A percentile compares a stretch with the other conserved stretches of the same genome.
phyloP scores from a whole-genome alignment of 1,140 invertebrate species.

The Trichonephila clavipes region DNA sequence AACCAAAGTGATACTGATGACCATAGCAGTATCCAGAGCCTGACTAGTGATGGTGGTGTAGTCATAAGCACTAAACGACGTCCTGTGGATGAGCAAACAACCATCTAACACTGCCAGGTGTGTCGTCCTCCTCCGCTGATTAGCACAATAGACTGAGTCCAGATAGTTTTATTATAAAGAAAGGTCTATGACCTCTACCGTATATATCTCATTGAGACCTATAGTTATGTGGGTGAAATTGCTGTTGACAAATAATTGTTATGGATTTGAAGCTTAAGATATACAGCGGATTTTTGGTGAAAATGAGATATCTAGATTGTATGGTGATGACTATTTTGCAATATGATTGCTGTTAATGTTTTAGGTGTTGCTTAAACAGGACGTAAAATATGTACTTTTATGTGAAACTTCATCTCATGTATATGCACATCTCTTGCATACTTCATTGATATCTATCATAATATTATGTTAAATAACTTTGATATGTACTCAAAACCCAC shows the following conservation, averaged over 20 bases:
- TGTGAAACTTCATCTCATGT: slow-evolving; percentile 38
- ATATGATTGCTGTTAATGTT: slow-evolving; percentile 70
- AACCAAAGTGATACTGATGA: slow-evolving; percentile 92
- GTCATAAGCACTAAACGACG: slow-evolving; percentile 87
- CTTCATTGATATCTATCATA: not conserved
- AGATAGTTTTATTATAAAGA: slow-evolving; percentile 74
- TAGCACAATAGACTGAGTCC: slow-evolving; percentile 77
- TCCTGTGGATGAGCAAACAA: slow-evolving; percentile 80
- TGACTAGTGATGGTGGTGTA: slow-evolving; percentile 89
- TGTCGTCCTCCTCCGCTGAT: slow-evolving; percentile 75
- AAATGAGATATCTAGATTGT: slow-evolving; percentile 71
- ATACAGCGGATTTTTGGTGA: slow-evolving; percentile 50
- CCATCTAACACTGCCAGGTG: slow-evolving; percentile 77
- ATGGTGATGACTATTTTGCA: slow-evolving; percentile 72
- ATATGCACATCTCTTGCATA: slow-evolving; percentile 10
- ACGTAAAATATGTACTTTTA: slow-evolving; percentile 41
- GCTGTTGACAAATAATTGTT: slow-evolving; percentile 62
- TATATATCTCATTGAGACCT: slow-evolving; percentile 66
- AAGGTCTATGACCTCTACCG: slow-evolving; percentile 53
- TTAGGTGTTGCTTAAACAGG: slow-evolving; percentile 67
- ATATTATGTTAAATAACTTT: not conserved
- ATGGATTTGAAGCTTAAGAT: slow-evolving; percentile 1
- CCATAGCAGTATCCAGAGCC: slow-evolving; percentile 87
- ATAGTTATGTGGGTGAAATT: slow-evolving; percentile 46
- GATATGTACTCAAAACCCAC: slow-evolving; percentile 20